These are phyloP conservation scores for Gila orcuttii DNA, from an alignment of 2,113 vertebrate genomes.

Conservation along the genomic window DNA sequence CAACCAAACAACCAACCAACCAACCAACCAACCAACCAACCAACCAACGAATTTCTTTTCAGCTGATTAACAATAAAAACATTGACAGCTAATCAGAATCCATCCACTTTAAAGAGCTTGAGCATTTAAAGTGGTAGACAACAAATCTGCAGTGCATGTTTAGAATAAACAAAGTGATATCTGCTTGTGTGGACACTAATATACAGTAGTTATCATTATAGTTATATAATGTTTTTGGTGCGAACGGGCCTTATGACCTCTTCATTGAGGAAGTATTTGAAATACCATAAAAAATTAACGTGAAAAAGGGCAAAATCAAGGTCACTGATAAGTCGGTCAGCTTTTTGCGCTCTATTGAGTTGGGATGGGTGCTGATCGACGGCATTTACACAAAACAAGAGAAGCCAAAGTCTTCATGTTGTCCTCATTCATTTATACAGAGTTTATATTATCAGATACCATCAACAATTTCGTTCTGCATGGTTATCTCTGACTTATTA, in stretches of 20 bases:
- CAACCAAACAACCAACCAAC: no score
- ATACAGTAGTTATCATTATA: no score
- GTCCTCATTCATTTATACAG: neutral
- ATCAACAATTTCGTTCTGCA: neutral
- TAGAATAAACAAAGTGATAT: no score
- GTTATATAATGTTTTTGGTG: no score
- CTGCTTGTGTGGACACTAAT: no score
- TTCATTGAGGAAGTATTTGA: neutral
- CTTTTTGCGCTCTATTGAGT: neutral
- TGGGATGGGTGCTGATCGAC: neutral
- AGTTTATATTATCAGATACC: constrained; percentile 20
- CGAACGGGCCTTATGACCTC: neutral
- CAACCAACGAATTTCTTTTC: no score
- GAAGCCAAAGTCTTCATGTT: constrained; percentile 3
- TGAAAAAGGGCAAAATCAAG: neutral
- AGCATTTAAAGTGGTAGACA: no score
- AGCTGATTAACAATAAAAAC: no score
- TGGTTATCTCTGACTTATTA: neutral
- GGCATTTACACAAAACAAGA: neutral
- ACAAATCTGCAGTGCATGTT: no score
- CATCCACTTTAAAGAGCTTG: no score
- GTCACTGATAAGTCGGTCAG: neutral
- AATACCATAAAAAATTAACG: neutral
- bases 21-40: no score
- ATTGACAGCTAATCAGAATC: no score